phyloP scores from a whole-genome alignment of 2,888 invertebrate genomes.

The Bellardia pandia region DNA sequence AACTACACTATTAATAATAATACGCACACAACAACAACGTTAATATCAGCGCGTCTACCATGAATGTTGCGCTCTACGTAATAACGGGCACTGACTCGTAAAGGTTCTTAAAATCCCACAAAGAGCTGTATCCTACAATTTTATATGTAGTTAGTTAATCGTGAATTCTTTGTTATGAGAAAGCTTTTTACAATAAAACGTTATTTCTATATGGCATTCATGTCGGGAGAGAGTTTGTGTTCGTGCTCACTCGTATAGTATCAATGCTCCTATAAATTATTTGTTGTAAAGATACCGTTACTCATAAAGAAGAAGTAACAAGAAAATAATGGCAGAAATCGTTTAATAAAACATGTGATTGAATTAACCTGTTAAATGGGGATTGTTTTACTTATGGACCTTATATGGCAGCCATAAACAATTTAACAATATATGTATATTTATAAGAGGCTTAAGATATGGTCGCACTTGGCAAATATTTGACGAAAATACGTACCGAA shows the following conservation, averaged over 20 bases:
- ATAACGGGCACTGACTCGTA: constrained; percentile 70
- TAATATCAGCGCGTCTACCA: constrained; percentile 49
- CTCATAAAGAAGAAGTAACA: not conserved
- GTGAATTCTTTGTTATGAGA: not conserved
- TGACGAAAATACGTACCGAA: no score
- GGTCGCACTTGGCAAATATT: no score
- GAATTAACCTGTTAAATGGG: not conserved
- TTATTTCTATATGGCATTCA: not conserved
- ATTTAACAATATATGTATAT: no score
- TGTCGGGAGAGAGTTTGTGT: not conserved
- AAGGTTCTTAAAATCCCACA: not conserved
- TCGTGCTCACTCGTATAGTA: not conserved
- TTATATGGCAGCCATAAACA: no score
- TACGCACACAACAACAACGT: constrained; percentile 41
- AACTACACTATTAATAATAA: constrained; percentile 31
- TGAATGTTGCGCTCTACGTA: constrained; percentile 67
- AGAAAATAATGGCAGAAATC: not conserved
- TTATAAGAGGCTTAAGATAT: no score
- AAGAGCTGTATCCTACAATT: constrained; percentile 29
- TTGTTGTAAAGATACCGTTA: not conserved
- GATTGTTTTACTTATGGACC: not conserved
- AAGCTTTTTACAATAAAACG: constrained; percentile 30
- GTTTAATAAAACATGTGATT: constrained; percentile 52
- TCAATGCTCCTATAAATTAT: not conserved
- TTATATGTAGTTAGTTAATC: not conserved